A percentile compares a stretch with the other conserved stretches of the same genome.
Evolutionary conservation across 2,888 invertebrate genomes (phyloP).

Genomic region (Drosophila phalerata): DNA sequence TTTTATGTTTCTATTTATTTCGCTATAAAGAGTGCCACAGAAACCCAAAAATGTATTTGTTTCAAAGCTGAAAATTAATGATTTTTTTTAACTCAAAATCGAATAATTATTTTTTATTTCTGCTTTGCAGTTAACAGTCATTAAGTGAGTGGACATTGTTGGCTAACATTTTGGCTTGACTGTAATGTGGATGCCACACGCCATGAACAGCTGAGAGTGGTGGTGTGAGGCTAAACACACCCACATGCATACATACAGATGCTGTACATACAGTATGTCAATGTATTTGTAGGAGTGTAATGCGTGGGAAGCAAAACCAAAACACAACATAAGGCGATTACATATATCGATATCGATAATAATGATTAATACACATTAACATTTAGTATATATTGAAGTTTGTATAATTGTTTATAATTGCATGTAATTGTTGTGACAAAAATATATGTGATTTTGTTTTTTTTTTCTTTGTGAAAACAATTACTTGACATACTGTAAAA

Average conservation of each 20-base stretch:
- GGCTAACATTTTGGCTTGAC: slow-evolving; percentile 59
- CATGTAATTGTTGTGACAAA: not conserved
- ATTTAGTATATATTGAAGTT: not conserved
- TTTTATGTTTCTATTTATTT: too few relatives aligned
- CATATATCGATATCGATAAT: slow-evolving; percentile 16
- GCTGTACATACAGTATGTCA: slow-evolving; percentile 9
- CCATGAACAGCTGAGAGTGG: slow-evolving; percentile 46
- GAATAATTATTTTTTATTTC: not conserved
- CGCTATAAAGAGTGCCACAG: too few relatives aligned
- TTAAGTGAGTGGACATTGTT: slow-evolving; percentile 1
- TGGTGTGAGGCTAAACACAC: slow-evolving; percentile 38
- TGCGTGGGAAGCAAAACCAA: slow-evolving; percentile 35
- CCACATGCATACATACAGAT: slow-evolving; percentile 24
- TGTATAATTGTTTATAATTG: not conserved
- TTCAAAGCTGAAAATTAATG: too few relatives aligned
- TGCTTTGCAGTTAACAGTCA: not conserved
- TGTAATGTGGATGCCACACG: slow-evolving; percentile 42
- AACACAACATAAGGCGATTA: slow-evolving; percentile 13
- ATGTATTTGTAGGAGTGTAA: not conserved
- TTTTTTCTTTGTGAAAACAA: not conserved
- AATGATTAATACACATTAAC: not conserved
- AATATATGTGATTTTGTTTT: not conserved
- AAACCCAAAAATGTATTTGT: too few relatives aligned
- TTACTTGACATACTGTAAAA: not conserved
- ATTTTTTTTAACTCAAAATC: not conserved